A percentile compares a stretch with the other conserved stretches of the same genome.
These are phyloP conservation scores for Alouatta caraya DNA, from an alignment of 2,797 vertebrate genomes.

Conservation along the genomic window DNA sequence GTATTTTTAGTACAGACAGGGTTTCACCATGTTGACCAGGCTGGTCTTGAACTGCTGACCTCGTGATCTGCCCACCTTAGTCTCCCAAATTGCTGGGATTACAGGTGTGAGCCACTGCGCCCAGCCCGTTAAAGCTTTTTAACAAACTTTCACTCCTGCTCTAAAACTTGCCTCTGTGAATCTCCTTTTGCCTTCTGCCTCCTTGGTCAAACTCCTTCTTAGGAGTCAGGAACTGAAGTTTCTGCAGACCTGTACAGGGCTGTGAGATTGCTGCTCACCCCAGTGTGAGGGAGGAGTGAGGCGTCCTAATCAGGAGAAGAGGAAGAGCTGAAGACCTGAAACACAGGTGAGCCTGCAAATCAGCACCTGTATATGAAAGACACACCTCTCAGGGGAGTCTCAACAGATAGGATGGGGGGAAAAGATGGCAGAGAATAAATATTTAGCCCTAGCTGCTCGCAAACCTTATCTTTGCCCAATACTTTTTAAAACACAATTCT, in stretches of 20 bases:
- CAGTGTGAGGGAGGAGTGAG: background rate
- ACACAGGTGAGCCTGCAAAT: background rate
- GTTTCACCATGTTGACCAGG: no score
- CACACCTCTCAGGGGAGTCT: background rate
- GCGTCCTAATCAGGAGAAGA: background rate
- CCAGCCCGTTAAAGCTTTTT: background rate
- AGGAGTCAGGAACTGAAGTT: rapidly evolving
- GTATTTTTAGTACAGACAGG: no score
- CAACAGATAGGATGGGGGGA: background rate
- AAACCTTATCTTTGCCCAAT: background rate
- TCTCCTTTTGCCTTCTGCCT: background rate
- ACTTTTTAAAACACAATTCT: background rate
- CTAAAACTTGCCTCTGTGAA: background rate
- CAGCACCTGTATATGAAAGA: background rate
- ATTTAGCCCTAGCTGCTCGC: background rate
- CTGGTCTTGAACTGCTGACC: no score
- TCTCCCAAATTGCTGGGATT: no score
- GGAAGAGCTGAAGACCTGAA: background rate
- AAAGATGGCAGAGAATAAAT: background rate
- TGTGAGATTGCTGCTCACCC: rapidly evolving
- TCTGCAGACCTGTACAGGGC: background rate
- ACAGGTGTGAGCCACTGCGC: no score
- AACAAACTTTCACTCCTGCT: background rate
- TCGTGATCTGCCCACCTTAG: no score
- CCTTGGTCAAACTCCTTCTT: background rate